These are phyloP conservation scores for Crenuchus spilurus DNA, from an alignment of 2,797 vertebrate genomes.

Conservation along the genomic window DNA sequence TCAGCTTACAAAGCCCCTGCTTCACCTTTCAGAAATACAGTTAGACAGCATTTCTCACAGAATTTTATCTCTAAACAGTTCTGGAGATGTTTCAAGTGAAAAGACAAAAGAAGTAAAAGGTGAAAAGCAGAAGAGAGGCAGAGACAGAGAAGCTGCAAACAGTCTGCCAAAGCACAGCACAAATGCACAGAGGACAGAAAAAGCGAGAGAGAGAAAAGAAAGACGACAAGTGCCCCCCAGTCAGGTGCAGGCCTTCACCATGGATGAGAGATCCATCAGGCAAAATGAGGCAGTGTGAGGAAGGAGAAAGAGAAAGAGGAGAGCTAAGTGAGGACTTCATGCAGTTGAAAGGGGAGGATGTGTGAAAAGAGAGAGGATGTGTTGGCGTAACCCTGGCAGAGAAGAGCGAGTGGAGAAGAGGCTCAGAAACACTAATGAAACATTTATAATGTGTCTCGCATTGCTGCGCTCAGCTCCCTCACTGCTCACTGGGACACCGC, in stretches of 20 bases:
- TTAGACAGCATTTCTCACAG: neutral
- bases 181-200: neutral
- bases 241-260: slow-evolving; percentile 50
- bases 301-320: slow-evolving; percentile 16
- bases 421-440: slow-evolving; percentile 63
- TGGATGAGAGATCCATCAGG: slow-evolving; percentile 59
- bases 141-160: neutral
- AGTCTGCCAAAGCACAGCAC: neutral
- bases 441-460: slow-evolving; percentile 64
- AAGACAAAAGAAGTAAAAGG: slow-evolving; percentile 7
- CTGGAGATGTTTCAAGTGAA: neutral
- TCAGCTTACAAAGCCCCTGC: too few species aligned
- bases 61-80: slow-evolving; percentile 4
- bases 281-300: slow-evolving; percentile 3
- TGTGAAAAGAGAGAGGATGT: slow-evolving; percentile 50
- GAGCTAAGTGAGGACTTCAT: slow-evolving; percentile 15
- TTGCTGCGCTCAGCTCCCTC: slow-evolving; percentile 57
- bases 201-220: slow-evolving; percentile 12
- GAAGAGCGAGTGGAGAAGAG: slow-evolving; percentile 49
- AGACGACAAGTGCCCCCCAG: slow-evolving; percentile 42
- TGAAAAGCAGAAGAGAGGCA: neutral
- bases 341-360: neutral
- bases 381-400: slow-evolving; percentile 27
- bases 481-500: slow-evolving; percentile 49
- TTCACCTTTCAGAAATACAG: neutral